phyloP scores from a whole-genome alignment of 2,113 vertebrate genomes.

The Zosterops lateralis region DNA sequence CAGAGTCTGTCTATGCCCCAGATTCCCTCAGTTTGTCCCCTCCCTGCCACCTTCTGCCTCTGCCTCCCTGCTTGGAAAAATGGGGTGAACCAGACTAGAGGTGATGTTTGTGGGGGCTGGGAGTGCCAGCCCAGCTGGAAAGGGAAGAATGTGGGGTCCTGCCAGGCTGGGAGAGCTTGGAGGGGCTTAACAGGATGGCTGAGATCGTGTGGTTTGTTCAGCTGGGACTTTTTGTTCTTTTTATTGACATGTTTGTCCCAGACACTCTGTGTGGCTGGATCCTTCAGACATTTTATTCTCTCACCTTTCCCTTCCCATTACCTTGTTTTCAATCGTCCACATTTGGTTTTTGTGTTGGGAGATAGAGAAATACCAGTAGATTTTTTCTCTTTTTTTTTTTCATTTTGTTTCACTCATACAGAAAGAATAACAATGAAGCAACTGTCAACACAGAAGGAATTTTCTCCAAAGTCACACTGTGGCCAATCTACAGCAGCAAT shows the following conservation, averaged over 20 bases:
- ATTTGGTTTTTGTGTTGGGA: neutral
- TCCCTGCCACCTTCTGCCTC: neutral
- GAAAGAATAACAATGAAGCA: constrained; percentile 58
- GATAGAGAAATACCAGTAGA: neutral
- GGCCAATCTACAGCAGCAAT: neutral
- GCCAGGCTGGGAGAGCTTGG: neutral
- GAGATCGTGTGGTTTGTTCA: neutral
- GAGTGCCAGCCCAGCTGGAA: too few species aligned
- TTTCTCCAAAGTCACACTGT: neutral
- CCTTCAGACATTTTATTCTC: neutral
- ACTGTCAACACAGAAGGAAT: constrained; percentile 37
- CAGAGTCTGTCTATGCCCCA: neutral
- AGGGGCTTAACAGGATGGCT: neutral
- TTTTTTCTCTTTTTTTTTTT: constrained; percentile 24
- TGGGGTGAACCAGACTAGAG: neutral
- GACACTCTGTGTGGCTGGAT: neutral
- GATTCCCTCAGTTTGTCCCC: neutral
- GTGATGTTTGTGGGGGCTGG: neutral
- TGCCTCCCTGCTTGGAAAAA: neutral
- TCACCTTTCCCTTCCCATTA: neutral
- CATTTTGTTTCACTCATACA: constrained; percentile 26
- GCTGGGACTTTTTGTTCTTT: neutral
- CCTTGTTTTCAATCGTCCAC: neutral
- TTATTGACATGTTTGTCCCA: neutral
- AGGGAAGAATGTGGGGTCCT: neutral